Conservation (phyloP, 1,140 invertebrate genomes). For the Drosophila gunungcola region DNA sequence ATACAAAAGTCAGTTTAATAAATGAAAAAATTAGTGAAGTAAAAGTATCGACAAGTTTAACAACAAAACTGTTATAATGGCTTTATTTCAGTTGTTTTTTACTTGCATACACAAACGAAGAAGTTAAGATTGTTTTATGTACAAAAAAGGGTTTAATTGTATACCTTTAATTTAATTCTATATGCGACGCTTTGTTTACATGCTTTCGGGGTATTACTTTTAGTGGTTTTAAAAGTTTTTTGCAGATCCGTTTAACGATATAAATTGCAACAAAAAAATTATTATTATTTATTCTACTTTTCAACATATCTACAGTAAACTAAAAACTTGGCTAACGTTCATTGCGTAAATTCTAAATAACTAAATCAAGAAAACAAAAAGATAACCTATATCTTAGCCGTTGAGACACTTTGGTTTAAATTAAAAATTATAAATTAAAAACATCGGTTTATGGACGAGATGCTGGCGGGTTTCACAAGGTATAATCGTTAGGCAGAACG, state of each 20-base stretch:
- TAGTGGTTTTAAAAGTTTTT: slow-evolving; percentile 52
- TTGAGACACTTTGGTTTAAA: slow-evolving; percentile 74
- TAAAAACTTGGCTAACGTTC: slow-evolving; percentile 72
- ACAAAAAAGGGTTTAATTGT: slow-evolving; percentile 39
- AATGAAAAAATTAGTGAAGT: slow-evolving; percentile 44
- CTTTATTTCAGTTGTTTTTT: slow-evolving; percentile 25
- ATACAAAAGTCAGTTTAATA: slow-evolving; percentile 51
- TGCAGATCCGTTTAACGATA: slow-evolving; percentile 17
- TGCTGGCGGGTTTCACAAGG: slow-evolving; percentile 22
- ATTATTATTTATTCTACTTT: slow-evolving; percentile 48
- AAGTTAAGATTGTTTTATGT: slow-evolving; percentile 46
- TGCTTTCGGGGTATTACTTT: slow-evolving; percentile 50
- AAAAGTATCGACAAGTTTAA: slow-evolving; percentile 47
- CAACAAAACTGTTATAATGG: slow-evolving; percentile 54
- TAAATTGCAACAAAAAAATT: slow-evolving; percentile 59
- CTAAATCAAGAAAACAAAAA: slow-evolving; percentile 43
- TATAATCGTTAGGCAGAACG: background rate
- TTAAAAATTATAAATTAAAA: slow-evolving; percentile 47
- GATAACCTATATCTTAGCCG: slow-evolving; percentile 60
- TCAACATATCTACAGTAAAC: slow-evolving; percentile 51
- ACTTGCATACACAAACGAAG: slow-evolving; percentile 29
- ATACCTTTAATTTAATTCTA: slow-evolving; percentile 23
- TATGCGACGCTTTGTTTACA: slow-evolving; percentile 61
- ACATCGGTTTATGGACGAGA: slow-evolving; percentile 4
- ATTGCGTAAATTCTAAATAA: slow-evolving; percentile 50